phyloP scores from a whole-genome alignment of 1,140 invertebrate genomes.

The Littorina saxatilis region DNA sequence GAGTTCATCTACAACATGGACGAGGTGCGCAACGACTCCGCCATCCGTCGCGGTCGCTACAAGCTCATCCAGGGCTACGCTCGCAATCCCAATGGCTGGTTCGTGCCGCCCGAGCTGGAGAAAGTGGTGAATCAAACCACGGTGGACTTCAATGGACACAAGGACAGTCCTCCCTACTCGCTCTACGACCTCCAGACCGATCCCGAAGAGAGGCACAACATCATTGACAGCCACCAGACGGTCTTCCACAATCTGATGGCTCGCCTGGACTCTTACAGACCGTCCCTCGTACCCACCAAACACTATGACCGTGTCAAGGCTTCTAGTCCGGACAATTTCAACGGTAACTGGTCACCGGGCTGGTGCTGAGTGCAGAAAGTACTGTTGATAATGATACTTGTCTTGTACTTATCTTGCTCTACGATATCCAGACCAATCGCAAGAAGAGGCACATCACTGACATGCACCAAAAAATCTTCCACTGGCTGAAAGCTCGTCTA shows the following conservation, averaged over 20 bases:
- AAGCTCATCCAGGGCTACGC: constrained; percentile 52
- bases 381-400: too few relatives aligned
- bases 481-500: too few relatives aligned
- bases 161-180: background rate
- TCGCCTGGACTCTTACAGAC: constrained; percentile 36
- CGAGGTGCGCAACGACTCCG: constrained; percentile 42
- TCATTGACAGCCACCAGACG: constrained; percentile 44
- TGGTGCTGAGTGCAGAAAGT: too few relatives aligned
- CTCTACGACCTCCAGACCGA: constrained; percentile 41
- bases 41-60: constrained; percentile 51
- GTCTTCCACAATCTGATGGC: constrained; percentile 39
- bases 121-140: constrained; percentile 33
- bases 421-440: too few relatives aligned
- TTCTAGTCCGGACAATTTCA: constrained; percentile 30
- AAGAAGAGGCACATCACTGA: too few relatives aligned
- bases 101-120: constrained; percentile 36
- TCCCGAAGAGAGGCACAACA: constrained; percentile 50
- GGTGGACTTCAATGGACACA: background rate
- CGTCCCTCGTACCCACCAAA: constrained; percentile 10
- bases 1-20: constrained; percentile 49
- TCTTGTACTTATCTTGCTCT: too few relatives aligned
- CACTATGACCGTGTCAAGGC: background rate
- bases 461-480: too few relatives aligned
- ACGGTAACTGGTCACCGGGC: constrained; percentile 43
- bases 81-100: constrained; percentile 46